Evolutionary conservation across 2,888 invertebrate species (phyloP).

Genomic region (Ypsolopha sequella): DNA sequence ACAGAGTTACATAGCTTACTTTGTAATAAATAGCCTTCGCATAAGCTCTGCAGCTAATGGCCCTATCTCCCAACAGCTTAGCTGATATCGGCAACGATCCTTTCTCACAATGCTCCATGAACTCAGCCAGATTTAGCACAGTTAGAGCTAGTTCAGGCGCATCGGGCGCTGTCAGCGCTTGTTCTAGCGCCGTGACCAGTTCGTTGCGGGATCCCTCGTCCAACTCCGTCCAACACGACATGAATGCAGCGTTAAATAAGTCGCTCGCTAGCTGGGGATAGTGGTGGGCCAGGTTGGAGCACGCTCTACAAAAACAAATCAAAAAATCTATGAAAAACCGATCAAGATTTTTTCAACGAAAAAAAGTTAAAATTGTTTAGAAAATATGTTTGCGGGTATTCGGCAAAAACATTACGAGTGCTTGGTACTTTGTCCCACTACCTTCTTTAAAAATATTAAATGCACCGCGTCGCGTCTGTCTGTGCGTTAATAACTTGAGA

Average conservation of each 20-base stretch:
- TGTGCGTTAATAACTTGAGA: no score
- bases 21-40: constrained; percentile 76
- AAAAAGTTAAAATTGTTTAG: no score
- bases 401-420: no score
- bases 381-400: no score
- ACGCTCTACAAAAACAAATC: constrained; percentile 73
- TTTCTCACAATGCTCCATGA: constrained; percentile 99
- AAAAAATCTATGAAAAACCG: no score
- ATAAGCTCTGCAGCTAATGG: constrained; percentile 89
- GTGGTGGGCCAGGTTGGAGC: constrained; percentile 90
- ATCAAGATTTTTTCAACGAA: no score
- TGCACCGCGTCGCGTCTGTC: no score
- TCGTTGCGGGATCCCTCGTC: constrained; percentile 86
- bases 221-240: constrained; percentile 98
- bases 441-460: no score
- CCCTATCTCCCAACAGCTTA: constrained; percentile 89
- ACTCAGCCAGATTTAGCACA: constrained; percentile 96
- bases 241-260: constrained; percentile 97
- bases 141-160: constrained; percentile 95
- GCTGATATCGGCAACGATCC: constrained; percentile 93
- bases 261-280: constrained; percentile 94
- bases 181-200: constrained; percentile 85
- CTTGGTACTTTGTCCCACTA: no score
- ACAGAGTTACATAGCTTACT: constrained; percentile 21
- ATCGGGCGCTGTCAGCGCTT: constrained; percentile 91